Evolutionary conservation across 2,888 invertebrate genomes (phyloP), one percentile per base, ranked within the genome.

Genomic region (Pseudococcus longispinus): DNA sequence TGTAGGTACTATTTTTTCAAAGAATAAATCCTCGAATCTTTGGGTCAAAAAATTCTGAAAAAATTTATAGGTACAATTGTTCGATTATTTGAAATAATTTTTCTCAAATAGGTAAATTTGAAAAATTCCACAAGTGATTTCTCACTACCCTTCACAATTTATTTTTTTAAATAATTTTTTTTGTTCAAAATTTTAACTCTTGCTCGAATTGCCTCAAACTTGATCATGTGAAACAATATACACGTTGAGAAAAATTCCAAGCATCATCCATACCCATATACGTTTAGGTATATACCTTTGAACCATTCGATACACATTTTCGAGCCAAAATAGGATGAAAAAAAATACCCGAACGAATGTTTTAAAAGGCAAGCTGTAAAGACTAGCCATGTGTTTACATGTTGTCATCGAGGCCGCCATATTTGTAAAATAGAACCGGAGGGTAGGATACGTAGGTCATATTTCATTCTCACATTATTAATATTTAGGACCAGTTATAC

Each of bases 381-480:
- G 77, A 83, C 83, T 29, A 82, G 87, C 87, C 87, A 87, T 87
- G 83, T 87, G 87, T 87, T 87, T 87, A 87, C 87, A 87, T 83
- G 55, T 87, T 87, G 87, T 87, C 87, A 87, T 80, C 87, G 82
- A 55, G 32, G 80, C 87, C 51, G 87, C 87, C 87, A 87, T 87
- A 82, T 82, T 87, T 87, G 80, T 87, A 82, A 87, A 87, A 60
- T 60, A 70, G 85, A 85, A 44, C 70, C 65, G 85, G 85, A 85
- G 85, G 85, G 85, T 85, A 85, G 85, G 85, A 85, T 85, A 70
- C 65, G 18, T 32, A 74, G 85, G 85, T 85, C 85, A 65, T 85
- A 85, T 85, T 85, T 85, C 85, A 85, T 85, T 65, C 85, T 85
- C 85, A 85, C 85, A 85, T 85, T 85, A 85, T 70, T 65, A 85